Evolutionary conservation across 1,140 invertebrate genomes (phyloP), one percentile per base, ranked within the genome.

Genomic region (Drosophila arawakana): DNA sequence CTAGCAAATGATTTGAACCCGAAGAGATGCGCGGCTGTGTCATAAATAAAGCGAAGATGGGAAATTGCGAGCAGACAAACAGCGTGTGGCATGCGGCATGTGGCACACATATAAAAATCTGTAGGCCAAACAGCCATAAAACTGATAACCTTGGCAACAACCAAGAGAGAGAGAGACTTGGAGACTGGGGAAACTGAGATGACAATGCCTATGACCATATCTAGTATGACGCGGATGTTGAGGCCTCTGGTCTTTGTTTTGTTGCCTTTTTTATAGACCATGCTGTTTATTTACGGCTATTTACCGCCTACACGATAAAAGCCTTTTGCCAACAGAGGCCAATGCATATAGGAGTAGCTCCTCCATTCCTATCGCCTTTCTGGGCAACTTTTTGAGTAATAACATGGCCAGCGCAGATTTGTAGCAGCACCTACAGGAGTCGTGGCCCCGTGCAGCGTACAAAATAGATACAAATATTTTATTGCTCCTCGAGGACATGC

Each of bases 401-500:
- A 84, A 89, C 73, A 81, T 78, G 70, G 43, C 70, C 71, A 60
- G 60, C 47, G 67, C 74, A 80, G 79, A 86, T 81, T 86, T 85
- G 73, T 77, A 75, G 73, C 43, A 49, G 63, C 81, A 73, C 67
- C 69, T 73, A 74, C 52, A 52, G 60, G 49, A 66, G 60, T 25
- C 52, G 43, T 9, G 18, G 46, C 72, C 25, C 41, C 46, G 57
- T 61, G 41, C 35, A 65, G 46, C 34, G 49, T 67, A 76, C 61
- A 52, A 81, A 72, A 79, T 89, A 84, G 84, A 89, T 89, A 89
- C 78, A 89, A 84, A 84, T 89, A 89, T 89, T 88, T 89, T 89
- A 89, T 89, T 84, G 85, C 78, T 78, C 80, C 80, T 89, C 66
- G 49, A 89, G 84, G 85, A 89, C 85, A 90, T 81, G 74, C 13